phyloP scores from a whole-genome alignment of 2,888 invertebrate genomes.

The Leistus spinibarbis region DNA sequence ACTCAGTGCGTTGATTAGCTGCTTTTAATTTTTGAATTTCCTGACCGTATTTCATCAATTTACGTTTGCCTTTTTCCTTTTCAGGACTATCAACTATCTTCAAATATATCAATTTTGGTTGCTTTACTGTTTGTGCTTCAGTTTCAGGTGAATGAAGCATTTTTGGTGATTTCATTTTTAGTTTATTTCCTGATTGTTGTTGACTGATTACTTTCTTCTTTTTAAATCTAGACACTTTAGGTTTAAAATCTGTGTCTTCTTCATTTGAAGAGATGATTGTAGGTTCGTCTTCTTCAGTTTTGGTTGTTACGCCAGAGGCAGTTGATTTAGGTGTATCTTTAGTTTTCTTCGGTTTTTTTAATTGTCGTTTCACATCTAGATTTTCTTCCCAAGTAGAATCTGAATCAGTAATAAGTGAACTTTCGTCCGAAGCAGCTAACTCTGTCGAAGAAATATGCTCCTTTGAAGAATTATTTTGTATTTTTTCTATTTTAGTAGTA shows the following conservation, averaged over 20 bases:
- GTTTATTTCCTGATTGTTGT: too few species aligned
- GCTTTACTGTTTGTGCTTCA: not conserved
- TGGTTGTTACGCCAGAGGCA: not conserved
- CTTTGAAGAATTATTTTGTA: not conserved
- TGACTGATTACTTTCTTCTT: too few species aligned
- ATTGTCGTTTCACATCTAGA: not conserved
- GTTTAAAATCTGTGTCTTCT: not conserved
- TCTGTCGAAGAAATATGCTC: not conserved
- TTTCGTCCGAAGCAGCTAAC: not conserved
- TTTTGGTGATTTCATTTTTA: not conserved
- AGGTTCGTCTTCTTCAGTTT: not conserved
- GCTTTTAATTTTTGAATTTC: not conserved
- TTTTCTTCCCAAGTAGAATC: not conserved
- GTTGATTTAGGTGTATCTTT: not conserved
- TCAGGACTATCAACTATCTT: not conserved
- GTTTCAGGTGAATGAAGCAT: not conserved
- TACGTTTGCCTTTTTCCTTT: not conserved
- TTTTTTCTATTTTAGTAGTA: not conserved
- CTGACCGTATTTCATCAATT: not conserved
- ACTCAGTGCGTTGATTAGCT: not conserved
- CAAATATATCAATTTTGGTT: not conserved
- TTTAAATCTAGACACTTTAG: too few species aligned
- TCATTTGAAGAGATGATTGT: not conserved
- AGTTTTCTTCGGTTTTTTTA: not conserved
- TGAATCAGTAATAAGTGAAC: not conserved